A percentile compares a stretch with the other conserved stretches of the same genome.
Conservation (phyloP, 1,140 invertebrate species). For the Neodiprion lecontei region DNA sequence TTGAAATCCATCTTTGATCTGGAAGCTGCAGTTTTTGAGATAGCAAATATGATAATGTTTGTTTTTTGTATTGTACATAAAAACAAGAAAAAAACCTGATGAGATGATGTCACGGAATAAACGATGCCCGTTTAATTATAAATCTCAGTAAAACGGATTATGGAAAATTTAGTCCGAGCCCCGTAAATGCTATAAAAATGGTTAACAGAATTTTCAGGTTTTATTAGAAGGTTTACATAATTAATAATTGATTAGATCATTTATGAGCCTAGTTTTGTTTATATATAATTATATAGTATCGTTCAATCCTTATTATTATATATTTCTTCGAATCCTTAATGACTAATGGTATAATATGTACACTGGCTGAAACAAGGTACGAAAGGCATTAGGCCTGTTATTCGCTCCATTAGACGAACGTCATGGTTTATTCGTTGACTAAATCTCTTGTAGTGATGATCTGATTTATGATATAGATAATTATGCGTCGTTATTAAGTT, state of each 20-base stretch:
- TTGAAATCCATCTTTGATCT: too few relatives aligned
- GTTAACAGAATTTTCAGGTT: conserved; percentile 47
- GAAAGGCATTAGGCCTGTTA: conserved; percentile 46
- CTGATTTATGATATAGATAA: background rate
- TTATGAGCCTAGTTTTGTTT: conserved; percentile 16
- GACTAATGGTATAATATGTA: conserved; percentile 47
- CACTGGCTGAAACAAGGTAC: conserved; percentile 47
- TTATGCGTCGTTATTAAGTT: background rate
- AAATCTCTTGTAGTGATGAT: conserved; percentile 5
- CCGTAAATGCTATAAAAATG: background rate
- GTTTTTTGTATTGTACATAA: background rate
- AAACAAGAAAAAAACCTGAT: background rate
- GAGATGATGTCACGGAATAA: too few relatives aligned
- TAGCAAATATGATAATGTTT: too few relatives aligned
- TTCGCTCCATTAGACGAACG: conserved; percentile 45
- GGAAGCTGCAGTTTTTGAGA: too few relatives aligned
- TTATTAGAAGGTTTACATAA: conserved; percentile 58
- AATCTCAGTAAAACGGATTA: conserved; percentile 13
- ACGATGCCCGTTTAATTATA: conserved; percentile 16
- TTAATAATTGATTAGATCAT: conserved; percentile 30
- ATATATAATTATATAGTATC: conserved; percentile 25
- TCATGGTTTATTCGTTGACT: conserved; percentile 41
- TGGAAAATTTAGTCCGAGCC: conserved; percentile 25
- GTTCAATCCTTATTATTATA: conserved; percentile 25
- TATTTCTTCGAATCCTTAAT: conserved; percentile 40